These are phyloP conservation scores for Bolinopsis microptera DNA, from an alignment of 37 sponge, comb jelly and placozoan species.

Conservation along the genomic window DNA sequence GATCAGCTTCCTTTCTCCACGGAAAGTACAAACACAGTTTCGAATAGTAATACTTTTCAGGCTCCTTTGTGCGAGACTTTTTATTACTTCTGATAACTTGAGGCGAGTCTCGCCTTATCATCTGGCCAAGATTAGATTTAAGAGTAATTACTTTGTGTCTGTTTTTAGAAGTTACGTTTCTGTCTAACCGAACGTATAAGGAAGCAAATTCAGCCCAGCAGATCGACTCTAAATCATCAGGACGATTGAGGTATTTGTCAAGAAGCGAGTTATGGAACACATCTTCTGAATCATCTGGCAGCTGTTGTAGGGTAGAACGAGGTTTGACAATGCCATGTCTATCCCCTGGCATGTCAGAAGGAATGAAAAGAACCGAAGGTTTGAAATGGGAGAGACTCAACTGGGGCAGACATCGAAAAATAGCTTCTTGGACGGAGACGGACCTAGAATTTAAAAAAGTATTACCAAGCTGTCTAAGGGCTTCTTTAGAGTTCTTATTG, in stretches of 20 bases:
- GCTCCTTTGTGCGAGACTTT: neutral
- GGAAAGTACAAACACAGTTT: neutral
- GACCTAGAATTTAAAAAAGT: neutral
- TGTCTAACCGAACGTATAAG: neutral
- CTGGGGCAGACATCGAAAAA: neutral
- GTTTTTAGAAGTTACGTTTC: neutral
- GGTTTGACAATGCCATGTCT: neutral
- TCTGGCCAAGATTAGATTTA: neutral
- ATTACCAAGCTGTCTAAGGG: neutral
- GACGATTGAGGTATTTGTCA: neutral
- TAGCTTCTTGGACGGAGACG: neutral
- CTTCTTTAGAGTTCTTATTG: neutral
- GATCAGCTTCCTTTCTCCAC: neutral
- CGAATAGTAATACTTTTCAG: neutral
- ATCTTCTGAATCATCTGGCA: neutral
- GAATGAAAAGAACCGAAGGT: neutral
- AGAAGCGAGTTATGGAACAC: neutral
- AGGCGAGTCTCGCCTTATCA: neutral
- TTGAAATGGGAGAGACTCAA: neutral
- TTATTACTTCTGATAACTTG: neutral
- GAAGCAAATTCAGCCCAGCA: neutral
- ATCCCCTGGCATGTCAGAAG: neutral
- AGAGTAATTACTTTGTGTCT: neutral
- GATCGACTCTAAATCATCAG: neutral
- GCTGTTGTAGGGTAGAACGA: neutral